A percentile compares a stretch with the other conserved stretches of the same genome.
Conservation (phyloP, 2,113 vertebrate genomes). For the Takifugu flavidus region DNA sequence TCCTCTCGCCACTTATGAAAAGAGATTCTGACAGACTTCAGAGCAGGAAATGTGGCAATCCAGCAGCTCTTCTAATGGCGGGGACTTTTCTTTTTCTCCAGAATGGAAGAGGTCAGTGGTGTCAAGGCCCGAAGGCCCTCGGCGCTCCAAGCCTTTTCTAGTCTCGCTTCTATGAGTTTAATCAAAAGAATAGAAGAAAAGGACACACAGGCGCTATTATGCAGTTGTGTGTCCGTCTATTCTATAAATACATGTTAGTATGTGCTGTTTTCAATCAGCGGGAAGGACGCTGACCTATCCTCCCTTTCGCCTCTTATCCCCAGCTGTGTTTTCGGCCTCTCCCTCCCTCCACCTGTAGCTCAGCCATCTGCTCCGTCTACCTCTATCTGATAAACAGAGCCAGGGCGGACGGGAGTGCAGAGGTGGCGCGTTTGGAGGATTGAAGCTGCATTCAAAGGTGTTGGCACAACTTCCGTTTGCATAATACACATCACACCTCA, state of each 20-base stretch:
- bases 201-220: background rate
- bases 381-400: slow-evolving; percentile 12
- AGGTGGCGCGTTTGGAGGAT: slow-evolving; percentile 54
- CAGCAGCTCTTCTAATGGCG: slow-evolving; percentile 20
- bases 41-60: slow-evolving; percentile 29
- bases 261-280: slow-evolving; percentile 19
- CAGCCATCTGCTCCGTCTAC: slow-evolving; percentile 57
- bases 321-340: background rate
- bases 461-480: slow-evolving; percentile 73
- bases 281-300: slow-evolving; percentile 49
- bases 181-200: slow-evolving; percentile 30
- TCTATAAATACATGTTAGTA: slow-evolving; percentile 9
- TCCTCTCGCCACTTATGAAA: slow-evolving; percentile 19
- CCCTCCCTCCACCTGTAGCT: slow-evolving; percentile 64
- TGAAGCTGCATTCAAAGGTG: slow-evolving; percentile 65
- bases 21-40: slow-evolving; percentile 35
- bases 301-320: slow-evolving; percentile 45
- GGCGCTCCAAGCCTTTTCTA: slow-evolving; percentile 23
- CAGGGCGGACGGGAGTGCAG: slow-evolving; percentile 26
- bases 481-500: slow-evolving; percentile 76
- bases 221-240: background rate
- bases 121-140: background rate
- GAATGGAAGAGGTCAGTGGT: slow-evolving; percentile 1
- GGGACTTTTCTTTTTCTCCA: slow-evolving; percentile 17
- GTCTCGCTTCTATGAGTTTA: slow-evolving; percentile 25